Conservation (phyloP, 2,888 invertebrate genomes). For the Oscheius sp. region DNA sequence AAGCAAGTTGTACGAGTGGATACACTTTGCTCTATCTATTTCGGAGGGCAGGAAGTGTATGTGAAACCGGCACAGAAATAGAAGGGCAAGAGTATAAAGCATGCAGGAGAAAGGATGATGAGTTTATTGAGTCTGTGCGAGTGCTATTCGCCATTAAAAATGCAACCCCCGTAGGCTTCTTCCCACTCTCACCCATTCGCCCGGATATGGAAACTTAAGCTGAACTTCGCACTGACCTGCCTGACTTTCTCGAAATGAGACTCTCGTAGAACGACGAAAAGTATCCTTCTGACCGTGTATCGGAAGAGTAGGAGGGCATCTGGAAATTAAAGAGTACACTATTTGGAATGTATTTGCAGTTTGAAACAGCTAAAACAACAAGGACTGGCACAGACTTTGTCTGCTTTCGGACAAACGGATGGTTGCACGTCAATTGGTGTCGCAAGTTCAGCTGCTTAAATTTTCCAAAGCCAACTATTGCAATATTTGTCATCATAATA, state of each 20-base stretch:
- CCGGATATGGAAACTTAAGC: no score
- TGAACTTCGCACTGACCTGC: conserved; percentile 13
- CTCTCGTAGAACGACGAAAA: conserved; percentile 32
- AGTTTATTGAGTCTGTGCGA: conserved; percentile 9
- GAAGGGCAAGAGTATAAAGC: neutral
- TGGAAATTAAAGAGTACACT: neutral
- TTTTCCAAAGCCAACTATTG: no score
- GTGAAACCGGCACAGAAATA: neutral
- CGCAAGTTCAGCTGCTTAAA: no score
- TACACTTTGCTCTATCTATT: neutral
- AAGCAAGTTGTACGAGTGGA: no score
- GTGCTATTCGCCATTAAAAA: conserved; percentile 18
- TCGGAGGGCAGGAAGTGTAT: neutral
- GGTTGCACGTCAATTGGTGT: no score
- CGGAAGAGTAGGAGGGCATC: conserved; percentile 33
- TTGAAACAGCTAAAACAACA: no score
- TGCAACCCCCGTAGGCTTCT: conserved; percentile 17
- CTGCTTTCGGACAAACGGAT: no score
- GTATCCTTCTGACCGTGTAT: conserved; percentile 28
- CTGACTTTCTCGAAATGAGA: conserved; percentile 22
- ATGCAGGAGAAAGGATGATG: neutral
- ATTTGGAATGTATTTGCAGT: neutral
- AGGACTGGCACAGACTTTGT: no score
- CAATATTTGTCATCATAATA: no score
- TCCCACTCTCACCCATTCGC: no score